phyloP scores from a whole-genome alignment of 2,888 invertebrate genomes.

The Rugalucina vietnamica region DNA sequence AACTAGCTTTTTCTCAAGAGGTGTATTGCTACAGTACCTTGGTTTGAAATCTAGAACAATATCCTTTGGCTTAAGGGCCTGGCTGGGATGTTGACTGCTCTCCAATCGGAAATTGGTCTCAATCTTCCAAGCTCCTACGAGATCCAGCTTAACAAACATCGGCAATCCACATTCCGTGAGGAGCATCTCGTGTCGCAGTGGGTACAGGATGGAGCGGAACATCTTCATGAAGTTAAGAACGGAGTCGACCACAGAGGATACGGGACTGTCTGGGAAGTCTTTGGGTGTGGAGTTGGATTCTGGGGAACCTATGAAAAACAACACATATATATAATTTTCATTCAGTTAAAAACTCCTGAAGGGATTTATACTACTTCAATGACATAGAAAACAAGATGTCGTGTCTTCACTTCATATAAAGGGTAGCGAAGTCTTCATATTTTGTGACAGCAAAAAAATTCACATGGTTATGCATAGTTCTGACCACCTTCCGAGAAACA shows the following conservation, averaged over 20 bases:
- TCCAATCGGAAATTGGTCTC: constrained; percentile 24
- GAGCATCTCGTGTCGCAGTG: constrained; percentile 45
- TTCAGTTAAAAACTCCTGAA: too few relatives aligned
- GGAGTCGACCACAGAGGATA: constrained; percentile 11
- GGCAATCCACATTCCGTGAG: constrained; percentile 71
- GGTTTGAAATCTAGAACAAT: constrained; percentile 3
- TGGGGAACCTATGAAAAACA: too few relatives aligned
- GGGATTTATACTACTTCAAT: too few relatives aligned
- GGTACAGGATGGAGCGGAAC: constrained; percentile 11
- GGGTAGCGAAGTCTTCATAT: too few relatives aligned
- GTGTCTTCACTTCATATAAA: too few relatives aligned
- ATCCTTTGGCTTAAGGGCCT: background rate
- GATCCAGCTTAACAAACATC: constrained; percentile 52
- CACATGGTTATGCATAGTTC: too few relatives aligned
- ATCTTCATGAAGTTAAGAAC: constrained; percentile 38
- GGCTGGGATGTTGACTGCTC: background rate
- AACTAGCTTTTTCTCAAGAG: too few relatives aligned
- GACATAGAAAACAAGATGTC: too few relatives aligned
- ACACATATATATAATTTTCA: too few relatives aligned
- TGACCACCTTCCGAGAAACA: too few relatives aligned
- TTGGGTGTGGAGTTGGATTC: background rate
- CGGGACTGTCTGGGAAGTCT: background rate
- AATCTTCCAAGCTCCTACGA: constrained; percentile 49
- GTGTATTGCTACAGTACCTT: background rate
- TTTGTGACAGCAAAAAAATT: too few relatives aligned